These are phyloP conservation scores for Phallusia fumigata DNA, from an alignment of 23 tunicate species.

Conservation along the genomic window DNA sequence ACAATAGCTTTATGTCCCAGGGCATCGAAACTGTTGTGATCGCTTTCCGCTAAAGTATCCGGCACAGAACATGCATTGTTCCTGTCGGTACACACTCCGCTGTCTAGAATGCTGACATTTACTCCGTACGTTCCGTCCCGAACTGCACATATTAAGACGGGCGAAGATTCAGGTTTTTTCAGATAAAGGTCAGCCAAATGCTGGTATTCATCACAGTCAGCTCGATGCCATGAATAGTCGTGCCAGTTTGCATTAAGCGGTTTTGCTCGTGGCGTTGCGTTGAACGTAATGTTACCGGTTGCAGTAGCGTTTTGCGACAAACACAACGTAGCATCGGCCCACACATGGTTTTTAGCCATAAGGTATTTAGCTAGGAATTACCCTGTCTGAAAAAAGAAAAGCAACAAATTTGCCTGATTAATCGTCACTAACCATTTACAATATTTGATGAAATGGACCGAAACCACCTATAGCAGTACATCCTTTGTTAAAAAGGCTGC, in stretches of 20 bases:
- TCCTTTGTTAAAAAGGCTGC: too few species aligned
- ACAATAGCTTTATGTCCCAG: slow-evolving; percentile 14
- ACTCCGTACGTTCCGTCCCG: neutral
- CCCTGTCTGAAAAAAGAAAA: neutral
- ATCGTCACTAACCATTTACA: too few species aligned
- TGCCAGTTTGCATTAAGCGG: neutral
- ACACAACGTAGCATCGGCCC: neutral
- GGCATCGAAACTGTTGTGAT: neutral
- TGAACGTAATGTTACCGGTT: neutral
- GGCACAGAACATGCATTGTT: neutral
- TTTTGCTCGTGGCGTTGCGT: neutral
- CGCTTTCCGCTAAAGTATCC: slow-evolving; percentile 10
- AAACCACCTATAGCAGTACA: too few species aligned
- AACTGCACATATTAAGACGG: neutral
- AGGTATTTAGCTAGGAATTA: neutral
- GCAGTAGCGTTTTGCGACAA: neutral
- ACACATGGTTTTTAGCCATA: neutral
- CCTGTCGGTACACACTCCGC: neutral
- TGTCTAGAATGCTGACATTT: neutral
- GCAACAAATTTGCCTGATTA: too few species aligned
- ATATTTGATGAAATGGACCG: too few species aligned
- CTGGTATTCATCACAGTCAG: neutral
- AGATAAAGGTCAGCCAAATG: neutral
- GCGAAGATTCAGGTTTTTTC: neutral
- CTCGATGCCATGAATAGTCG: neutral